Base-by-base conservation (phyloP, 2,888 invertebrate genomes). In the Nemotelus pantherinus region DNA sequence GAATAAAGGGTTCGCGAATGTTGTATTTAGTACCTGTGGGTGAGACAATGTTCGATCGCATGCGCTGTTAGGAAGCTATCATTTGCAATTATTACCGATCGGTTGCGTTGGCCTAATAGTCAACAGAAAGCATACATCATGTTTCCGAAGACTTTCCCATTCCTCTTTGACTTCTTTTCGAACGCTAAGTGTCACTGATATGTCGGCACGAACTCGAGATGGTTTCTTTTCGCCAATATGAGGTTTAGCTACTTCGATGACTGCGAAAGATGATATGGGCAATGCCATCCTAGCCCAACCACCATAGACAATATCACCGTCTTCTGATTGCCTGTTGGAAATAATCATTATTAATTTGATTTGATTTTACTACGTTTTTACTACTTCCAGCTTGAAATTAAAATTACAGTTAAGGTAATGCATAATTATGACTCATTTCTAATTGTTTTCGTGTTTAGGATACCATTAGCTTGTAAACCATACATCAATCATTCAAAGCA, bases 251-350 rank as follows among this genome's bases (percentile, higher is more conserved):
- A 98, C 97, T 88, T 99, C 98, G 0, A 98, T 96, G 1, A 99
- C 95, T 2, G 95, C 94, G 87, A 99, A 99, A 79, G 93, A 93
- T 6, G 93, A 91, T 77, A 99, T 94, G 0, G 98, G 96, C 82
- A 98, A 94, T 0, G 99, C 99, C 99, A 99, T 99, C 80, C 99
- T 90, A 0, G 99, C 98, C 99, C 99, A 99, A 2, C 99, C 99
- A 10, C 98, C 98, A 88, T 97, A 99, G 83, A 95, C 93, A 0
- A 93, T 92, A 75, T 91, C 91, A 0, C 90, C 92, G 85, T 97
- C 96, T 89, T 98, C 98, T 0, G 96, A 89, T 85, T 91, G 91
- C 94, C 94, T 94, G 64, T 44, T 58, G 75, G 45, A 64, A 25
- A 25, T 25, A 25, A 25, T 25, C 25, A 25, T 25, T 25, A 25